A percentile compares a stretch with the other conserved stretches of the same genome.
These are phyloP conservation scores for Dicycla oo DNA, from an alignment of 2,888 invertebrate species.

Conservation along the genomic window DNA sequence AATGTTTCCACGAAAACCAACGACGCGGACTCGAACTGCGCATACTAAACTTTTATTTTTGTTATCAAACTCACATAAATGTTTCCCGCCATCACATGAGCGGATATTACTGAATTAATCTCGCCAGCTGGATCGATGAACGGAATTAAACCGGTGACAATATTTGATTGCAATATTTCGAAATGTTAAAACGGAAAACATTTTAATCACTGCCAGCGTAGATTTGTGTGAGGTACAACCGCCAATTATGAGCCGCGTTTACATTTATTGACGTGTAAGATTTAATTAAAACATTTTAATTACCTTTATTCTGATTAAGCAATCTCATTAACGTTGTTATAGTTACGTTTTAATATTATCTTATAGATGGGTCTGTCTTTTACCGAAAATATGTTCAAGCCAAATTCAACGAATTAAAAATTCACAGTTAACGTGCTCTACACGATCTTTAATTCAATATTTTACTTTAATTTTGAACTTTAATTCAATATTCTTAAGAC, in stretches of 20 bases:
- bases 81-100: constrained; percentile 32
- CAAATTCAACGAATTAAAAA: too few species aligned
- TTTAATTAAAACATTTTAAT: constrained; percentile 57
- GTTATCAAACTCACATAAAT: constrained; percentile 50
- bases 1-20: too few species aligned
- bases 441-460: too few species aligned
- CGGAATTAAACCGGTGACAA: constrained; percentile 56
- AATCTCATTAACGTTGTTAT: constrained; percentile 12
- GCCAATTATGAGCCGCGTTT: constrained; percentile 53
- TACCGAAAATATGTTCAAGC: too few species aligned
- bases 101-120: constrained; percentile 45
- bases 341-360: background rate
- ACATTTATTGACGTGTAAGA: constrained; percentile 52
- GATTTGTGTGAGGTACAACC: constrained; percentile 49
- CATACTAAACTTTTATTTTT: too few species aligned
- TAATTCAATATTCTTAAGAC: too few species aligned
- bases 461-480: too few species aligned
- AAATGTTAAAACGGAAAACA: constrained; percentile 50
- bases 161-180: constrained; percentile 57
- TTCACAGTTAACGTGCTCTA: too few species aligned
- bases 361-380: too few species aligned
- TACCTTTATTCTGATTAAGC: constrained; percentile 20
- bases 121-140: constrained; percentile 43
- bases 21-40: too few species aligned
- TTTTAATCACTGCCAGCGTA: constrained; percentile 47